Percentiles rank a stretch among this genome's conserved stretches.
phyloP scores from a whole-genome alignment of 2,888 invertebrate genomes.

The Toxonevra muliebris region DNA sequence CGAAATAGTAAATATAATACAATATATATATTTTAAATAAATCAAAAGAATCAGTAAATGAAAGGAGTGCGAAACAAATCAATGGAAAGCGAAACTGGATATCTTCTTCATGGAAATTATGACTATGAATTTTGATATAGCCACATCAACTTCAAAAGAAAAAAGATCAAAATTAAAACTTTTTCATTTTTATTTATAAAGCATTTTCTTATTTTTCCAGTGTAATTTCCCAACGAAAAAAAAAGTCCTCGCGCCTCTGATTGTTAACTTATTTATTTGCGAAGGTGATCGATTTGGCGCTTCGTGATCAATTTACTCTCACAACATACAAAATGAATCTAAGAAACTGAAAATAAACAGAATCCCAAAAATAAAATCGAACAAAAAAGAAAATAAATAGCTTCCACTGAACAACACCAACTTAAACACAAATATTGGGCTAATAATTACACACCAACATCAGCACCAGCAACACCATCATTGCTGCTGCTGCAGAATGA shows the following conservation, averaged over 20 bases:
- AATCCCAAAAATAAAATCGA: slow-evolving; percentile 27
- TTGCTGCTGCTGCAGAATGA: slow-evolving; percentile 47
- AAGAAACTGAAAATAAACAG: slow-evolving; percentile 6
- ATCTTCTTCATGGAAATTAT: no score
- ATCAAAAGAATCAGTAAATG: no score
- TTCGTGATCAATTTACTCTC: slow-evolving; percentile 63
- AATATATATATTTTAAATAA: no score
- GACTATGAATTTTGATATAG: no score
- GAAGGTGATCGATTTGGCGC: slow-evolving; percentile 66
- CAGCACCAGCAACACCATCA: slow-evolving; percentile 14
- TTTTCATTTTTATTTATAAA: background rate
- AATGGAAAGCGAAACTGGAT: no score
- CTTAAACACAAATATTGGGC: slow-evolving; percentile 49
- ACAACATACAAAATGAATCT: slow-evolving; percentile 28
- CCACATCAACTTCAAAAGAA: no score
- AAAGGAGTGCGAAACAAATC: no score
- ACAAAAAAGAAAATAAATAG: slow-evolving; percentile 8
- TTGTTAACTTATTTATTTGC: slow-evolving; percentile 52
- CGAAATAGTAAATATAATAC: no score
- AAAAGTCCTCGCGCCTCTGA: slow-evolving; percentile 39
- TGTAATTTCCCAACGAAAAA: background rate
- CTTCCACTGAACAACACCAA: slow-evolving; percentile 37
- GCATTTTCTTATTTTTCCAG: slow-evolving; percentile 28
- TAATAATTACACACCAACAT: slow-evolving; percentile 52
- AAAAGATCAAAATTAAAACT: no score